These are phyloP conservation scores for Cichladusa arquata DNA, from an alignment of 2,113 vertebrate species.

Conservation along the genomic window DNA sequence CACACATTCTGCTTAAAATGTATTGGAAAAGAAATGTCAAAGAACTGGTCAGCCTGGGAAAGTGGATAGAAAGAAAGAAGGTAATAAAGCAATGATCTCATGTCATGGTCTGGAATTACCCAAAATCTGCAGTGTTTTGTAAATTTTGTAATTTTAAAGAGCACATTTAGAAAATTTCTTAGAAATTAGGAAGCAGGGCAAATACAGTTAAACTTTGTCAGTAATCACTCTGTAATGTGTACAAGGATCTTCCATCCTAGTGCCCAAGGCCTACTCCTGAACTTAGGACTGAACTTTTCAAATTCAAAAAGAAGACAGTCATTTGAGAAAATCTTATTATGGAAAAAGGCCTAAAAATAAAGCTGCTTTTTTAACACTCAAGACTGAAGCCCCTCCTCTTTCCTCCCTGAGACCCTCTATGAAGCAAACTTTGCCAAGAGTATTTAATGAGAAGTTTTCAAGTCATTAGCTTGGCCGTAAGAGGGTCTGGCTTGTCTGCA, in stretches of 20 bases:
- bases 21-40: not conserved
- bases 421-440: constrained; percentile 1
- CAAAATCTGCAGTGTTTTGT: not conserved
- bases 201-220: constrained; percentile 50
- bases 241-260: not conserved
- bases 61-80: not conserved
- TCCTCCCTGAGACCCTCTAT: not conserved
- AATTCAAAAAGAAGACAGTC: constrained; percentile 32
- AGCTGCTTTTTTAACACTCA: not conserved
- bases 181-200: constrained; percentile 50
- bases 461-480: not conserved
- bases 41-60: not conserved
- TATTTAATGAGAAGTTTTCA: constrained; percentile 16
- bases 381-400: not conserved
- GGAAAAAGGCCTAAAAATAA: constrained; percentile 22
- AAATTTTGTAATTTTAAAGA: constrained; percentile 41
- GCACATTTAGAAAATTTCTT: constrained; percentile 30
- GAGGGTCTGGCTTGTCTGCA: not conserved
- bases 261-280: constrained; percentile 6
- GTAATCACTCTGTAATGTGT: constrained; percentile 26
- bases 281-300: not conserved
- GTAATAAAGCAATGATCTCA: constrained; percentile 23
- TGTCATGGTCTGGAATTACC: not conserved
- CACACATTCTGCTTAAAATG: not conserved
- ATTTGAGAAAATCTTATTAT: constrained; percentile 14